Base-by-base conservation (phyloP, 2,797 vertebrate genomes). In the Zenarchopterus dispar region DNA sequence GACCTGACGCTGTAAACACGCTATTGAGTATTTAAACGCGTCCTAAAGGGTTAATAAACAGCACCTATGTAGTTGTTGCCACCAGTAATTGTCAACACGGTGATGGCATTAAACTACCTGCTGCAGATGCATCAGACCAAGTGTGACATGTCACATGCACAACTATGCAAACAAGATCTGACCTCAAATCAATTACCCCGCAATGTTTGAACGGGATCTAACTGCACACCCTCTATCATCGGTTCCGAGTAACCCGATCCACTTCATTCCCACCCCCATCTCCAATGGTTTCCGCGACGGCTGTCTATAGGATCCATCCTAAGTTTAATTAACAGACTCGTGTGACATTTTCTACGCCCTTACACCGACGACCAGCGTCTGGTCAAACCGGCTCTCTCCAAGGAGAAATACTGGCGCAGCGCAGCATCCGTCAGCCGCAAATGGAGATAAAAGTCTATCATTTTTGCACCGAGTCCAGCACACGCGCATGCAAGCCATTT, bases 331-430 rank as follows among this genome's bases (percentile, higher is more conserved):
- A 19, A 55, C 4, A 54, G 52, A 56, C 45, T 28, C 26, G 0
- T 46, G 54, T 33, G 63, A 43, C 42, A 39, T 71, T 46, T 53
- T 44, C 10, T 33, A 49, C 15, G 45, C 9, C 28, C 48, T 39
- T 24, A 23, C 66, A 22, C 61, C 52, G 46, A 55, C 51, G 49
- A 3, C 36, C 61, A 15, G 56, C 23, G 56, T 62, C 59, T 68
- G 57, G 11, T 75, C 65, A 50, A 56, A 73, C 43, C 59, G 63
- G 57, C 45, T 62, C 56, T 60, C 68, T 71, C 73, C 77, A 73
- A 77, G 75, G 82, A 81, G 77, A 84, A 73, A 80, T 48, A 75
- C 56, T 86, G 82, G 82, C 76, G 89, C 89, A 87, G 74, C 82
- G 77, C 82, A 58, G 86, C 84, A 84, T 81, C 80, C 52, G 39